These are phyloP conservation scores for Cepaea nemoralis DNA, from an alignment of 1,140 invertebrate species.

Conservation along the genomic window DNA sequence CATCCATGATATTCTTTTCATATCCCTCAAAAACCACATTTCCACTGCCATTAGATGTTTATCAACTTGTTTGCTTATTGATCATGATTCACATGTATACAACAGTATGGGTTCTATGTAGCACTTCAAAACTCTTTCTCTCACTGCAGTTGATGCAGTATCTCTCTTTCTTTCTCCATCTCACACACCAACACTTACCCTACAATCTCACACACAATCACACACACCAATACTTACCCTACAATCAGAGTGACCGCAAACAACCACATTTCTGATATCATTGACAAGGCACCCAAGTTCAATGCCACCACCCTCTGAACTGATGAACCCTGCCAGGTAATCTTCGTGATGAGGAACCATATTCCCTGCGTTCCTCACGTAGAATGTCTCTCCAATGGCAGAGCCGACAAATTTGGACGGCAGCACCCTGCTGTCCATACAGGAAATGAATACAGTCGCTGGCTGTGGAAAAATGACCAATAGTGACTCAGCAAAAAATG, in stretches of 20 bases:
- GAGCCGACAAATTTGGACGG: constrained; percentile 95
- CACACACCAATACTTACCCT: constrained; percentile 76
- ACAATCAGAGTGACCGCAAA: constrained; percentile 97
- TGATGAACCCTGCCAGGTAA: constrained; percentile 61
- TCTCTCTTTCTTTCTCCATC: too few relatives aligned
- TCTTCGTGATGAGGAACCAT: constrained; percentile 60
- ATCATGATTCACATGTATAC: too few relatives aligned
- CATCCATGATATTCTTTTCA: too few relatives aligned
- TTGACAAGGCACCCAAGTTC: constrained; percentile 95
- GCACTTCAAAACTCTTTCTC: too few relatives aligned
- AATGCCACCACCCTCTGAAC: constrained; percentile 93
- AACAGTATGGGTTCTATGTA: too few relatives aligned
- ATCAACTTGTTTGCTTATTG: too few relatives aligned
- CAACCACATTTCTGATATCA: constrained; percentile 91
- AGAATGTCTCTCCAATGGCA: constrained; percentile 96
- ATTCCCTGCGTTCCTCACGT: constrained; percentile 91
- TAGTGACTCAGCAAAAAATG: too few relatives aligned
- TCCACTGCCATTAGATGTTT: too few relatives aligned
- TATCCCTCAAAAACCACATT: too few relatives aligned
- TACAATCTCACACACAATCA: constrained; percentile 4
- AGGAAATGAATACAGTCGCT: constrained; percentile 95
- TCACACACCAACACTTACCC: neutral
- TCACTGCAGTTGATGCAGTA: neutral
- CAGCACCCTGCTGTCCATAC: constrained; percentile 97
- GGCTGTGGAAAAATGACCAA: too few relatives aligned